Evolutionary conservation across 2,113 vertebrate species (phyloP).

Genomic region (Lepus timidus): DNA sequence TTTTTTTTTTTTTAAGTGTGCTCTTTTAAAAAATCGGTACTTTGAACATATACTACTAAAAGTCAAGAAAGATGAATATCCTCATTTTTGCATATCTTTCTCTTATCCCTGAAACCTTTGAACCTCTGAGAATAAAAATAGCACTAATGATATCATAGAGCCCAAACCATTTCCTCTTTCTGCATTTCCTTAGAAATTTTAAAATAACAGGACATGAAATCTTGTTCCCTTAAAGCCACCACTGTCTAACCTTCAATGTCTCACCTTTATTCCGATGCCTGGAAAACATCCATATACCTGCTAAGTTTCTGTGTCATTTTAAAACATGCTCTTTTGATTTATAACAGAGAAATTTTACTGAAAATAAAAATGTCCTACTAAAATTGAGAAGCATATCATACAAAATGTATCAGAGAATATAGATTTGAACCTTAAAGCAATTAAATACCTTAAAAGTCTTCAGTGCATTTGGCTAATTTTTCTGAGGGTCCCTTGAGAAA

Average conservation of each 20-base stretch:
- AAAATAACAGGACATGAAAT: constrained; percentile 85
- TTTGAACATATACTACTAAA: constrained; percentile 50
- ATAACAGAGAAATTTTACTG: constrained; percentile 45
- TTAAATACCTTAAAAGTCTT: neutral
- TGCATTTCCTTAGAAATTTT: constrained; percentile 85
- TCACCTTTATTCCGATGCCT: constrained; percentile 61
- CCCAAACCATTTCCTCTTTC: constrained; percentile 87
- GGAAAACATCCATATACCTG: constrained; percentile 53
- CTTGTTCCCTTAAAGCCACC: constrained; percentile 74
- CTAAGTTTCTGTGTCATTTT: constrained; percentile 20
- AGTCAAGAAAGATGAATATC: constrained; percentile 35
- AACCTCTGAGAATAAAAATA: constrained; percentile 89
- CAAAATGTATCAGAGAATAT: constrained; percentile 8
- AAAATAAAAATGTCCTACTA: constrained; percentile 49
- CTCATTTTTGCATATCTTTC: constrained; percentile 82
- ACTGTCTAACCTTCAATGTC: constrained; percentile 63
- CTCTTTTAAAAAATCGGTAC: neutral
- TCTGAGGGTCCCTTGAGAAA: constrained; percentile 36
- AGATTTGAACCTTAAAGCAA: constrained; percentile 48
- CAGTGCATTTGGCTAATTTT: constrained; percentile 32
- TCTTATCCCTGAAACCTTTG: constrained; percentile 82
- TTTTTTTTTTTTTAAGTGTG: neutral
- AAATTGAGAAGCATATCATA: constrained; percentile 49
- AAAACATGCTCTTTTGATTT: constrained; percentile 58
- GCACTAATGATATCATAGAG: constrained; percentile 82